Conservation (phyloP, 2,113 vertebrate species). For the Vimba vimba region DNA sequence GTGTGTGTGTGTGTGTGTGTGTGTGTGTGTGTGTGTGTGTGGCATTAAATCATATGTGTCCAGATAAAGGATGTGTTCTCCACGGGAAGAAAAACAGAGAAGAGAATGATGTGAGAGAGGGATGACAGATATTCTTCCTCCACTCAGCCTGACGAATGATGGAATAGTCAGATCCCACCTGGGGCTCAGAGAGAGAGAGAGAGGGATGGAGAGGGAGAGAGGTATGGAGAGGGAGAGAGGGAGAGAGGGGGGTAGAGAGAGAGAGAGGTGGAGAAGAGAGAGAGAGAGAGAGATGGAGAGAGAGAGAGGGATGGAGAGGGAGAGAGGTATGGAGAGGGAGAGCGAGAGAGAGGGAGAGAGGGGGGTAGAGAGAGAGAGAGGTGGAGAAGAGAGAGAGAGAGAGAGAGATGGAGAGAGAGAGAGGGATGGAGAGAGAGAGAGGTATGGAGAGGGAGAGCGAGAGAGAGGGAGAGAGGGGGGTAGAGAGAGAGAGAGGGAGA, state of each 20-base stretch:
- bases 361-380: no score
- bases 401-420: not conserved
- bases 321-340: no score
- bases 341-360: no score
- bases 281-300: no score
- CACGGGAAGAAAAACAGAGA: slow-evolving; percentile 17
- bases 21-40: not conserved
- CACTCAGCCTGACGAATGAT: slow-evolving; percentile 14
- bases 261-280: no score
- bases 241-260: no score
- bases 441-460: rapidly evolving
- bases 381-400: not conserved
- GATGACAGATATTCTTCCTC: slow-evolving; percentile 28
- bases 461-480: no score
- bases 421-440: no score
- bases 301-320: no score
- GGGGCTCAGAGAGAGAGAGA: not conserved
- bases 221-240: not conserved
- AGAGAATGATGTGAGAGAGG: not conserved
- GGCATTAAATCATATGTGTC: slow-evolving; percentile 28
- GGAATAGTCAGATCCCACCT: slow-evolving; percentile 27
- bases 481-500: no score
- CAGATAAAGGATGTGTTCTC: slow-evolving; percentile 26
- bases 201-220: not conserved
- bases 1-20: not conserved